Conservation (phyloP, 2,113 vertebrate species). For the Prietella phreatophila region DNA sequence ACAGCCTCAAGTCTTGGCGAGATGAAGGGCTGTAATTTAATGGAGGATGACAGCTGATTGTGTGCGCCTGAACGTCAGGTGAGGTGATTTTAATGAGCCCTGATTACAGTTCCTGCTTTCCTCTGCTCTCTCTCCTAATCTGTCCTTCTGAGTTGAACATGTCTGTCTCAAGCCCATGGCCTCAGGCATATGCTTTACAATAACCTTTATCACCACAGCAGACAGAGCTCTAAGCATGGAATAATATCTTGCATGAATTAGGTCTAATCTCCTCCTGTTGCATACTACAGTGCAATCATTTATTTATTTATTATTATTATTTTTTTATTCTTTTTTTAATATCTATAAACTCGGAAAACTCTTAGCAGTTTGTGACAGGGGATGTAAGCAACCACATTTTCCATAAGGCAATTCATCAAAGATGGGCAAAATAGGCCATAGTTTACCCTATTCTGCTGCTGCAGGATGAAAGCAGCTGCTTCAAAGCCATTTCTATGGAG, state of each 20-base stretch:
- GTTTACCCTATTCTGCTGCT: conserved; percentile 46
- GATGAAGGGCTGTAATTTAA: conserved; percentile 48
- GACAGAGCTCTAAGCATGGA: neutral
- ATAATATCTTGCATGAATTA: conserved; percentile 7
- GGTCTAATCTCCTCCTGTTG: conserved; percentile 18
- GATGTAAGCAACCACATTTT: conserved; percentile 40
- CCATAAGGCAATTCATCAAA: conserved; percentile 54
- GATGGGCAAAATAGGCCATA: conserved; percentile 45
- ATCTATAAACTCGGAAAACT: neutral
- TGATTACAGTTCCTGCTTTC: conserved; percentile 43
- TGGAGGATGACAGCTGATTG: conserved; percentile 48
- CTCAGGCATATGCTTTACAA: conserved; percentile 6
- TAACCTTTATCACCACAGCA: conserved; percentile 30
- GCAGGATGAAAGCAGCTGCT: conserved; percentile 56
- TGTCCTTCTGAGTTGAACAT: conserved; percentile 13
- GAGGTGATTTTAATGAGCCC: conserved; percentile 50
- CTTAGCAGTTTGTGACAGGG: conserved; percentile 32
- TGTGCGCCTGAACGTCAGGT: conserved; percentile 36
- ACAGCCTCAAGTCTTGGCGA: conserved; percentile 32
- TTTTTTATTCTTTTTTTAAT: conserved; percentile 36
- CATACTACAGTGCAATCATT: neutral
- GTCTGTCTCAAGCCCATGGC: conserved; percentile 21
- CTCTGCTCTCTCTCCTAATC: conserved; percentile 8
- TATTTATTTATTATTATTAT: too few species aligned
- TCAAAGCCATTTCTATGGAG: conserved; percentile 52